Percentiles rank a stretch among this genome's conserved stretches.
Conservation (phyloP, 2,113 vertebrate species). For the Prinia subflava region DNA sequence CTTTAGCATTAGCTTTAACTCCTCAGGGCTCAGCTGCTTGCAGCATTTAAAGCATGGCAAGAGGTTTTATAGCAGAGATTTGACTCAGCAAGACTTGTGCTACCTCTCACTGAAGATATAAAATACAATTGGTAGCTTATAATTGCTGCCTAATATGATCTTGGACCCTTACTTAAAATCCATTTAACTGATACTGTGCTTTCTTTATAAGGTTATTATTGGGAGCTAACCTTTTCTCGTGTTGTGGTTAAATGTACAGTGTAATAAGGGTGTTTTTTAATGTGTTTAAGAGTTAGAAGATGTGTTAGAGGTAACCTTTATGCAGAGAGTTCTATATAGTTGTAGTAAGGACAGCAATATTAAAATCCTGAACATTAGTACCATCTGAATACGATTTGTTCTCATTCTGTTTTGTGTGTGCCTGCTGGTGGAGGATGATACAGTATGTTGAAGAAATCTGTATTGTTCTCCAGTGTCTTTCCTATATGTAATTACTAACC, state of each 20-base stretch:
- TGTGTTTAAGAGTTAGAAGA: slow-evolving; percentile 49
- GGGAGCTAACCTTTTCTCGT: slow-evolving; percentile 51
- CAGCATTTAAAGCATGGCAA: not conserved
- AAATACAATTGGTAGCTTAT: slow-evolving; percentile 50
- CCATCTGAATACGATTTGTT: slow-evolving; percentile 35
- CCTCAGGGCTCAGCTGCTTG: slow-evolving; percentile 18
- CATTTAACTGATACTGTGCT: slow-evolving; percentile 57
- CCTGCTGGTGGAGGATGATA: not conserved
- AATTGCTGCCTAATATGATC: slow-evolving; percentile 52
- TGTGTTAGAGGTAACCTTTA: slow-evolving; percentile 54
- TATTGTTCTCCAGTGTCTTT: not conserved
- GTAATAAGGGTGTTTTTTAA: slow-evolving; percentile 48
- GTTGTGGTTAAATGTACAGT: slow-evolving; percentile 47
- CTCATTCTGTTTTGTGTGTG: slow-evolving; percentile 30
- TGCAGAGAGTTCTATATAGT: slow-evolving; percentile 41
- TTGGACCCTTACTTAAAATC: slow-evolving; percentile 61
- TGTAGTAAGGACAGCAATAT: slow-evolving; percentile 3
- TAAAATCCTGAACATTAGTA: slow-evolving; percentile 41
- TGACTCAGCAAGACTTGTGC: slow-evolving; percentile 46
- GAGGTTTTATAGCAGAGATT: slow-evolving; percentile 31
- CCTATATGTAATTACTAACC: not conserved
- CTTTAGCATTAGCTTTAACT: slow-evolving; percentile 45
- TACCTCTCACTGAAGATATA: slow-evolving; percentile 44
- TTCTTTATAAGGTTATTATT: slow-evolving; percentile 55
- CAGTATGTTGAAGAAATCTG: not conserved